These are phyloP conservation scores for Pocota personata DNA, from an alignment of 2,888 invertebrate genomes.

Conservation along the genomic window DNA sequence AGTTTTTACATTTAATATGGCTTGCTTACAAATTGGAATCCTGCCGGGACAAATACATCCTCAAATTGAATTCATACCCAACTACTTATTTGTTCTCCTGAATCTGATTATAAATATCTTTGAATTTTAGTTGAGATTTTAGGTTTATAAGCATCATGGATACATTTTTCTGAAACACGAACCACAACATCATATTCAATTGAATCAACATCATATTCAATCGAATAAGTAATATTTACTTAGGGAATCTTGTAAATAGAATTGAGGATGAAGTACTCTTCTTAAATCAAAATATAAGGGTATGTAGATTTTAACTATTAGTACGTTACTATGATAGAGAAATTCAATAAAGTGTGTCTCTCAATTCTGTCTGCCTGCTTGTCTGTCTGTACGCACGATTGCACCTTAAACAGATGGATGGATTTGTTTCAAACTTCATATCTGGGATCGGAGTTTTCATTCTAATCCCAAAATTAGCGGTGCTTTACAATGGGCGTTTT, in stretches of 20 bases:
- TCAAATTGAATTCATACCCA: conserved; percentile 14
- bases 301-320: no score
- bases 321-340: no score
- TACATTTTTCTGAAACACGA: neutral
- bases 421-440: no score
- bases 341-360: no score
- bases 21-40: neutral
- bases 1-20: conserved; percentile 3
- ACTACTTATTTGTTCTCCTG: neutral
- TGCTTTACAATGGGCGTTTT: no score
- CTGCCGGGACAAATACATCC: neutral
- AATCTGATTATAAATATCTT: neutral
- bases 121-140: conserved; percentile 6
- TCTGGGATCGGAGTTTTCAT: no score
- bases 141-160: neutral
- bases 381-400: no score
- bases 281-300: no score
- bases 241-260: neutral
- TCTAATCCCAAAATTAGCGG: no score
- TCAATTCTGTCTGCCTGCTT: no score
- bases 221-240: neutral
- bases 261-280: no score
- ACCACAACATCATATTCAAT: neutral
- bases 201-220: neutral
- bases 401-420: no score